phyloP scores from a whole-genome alignment of 2,888 invertebrate species.

The Macaria liturata region DNA sequence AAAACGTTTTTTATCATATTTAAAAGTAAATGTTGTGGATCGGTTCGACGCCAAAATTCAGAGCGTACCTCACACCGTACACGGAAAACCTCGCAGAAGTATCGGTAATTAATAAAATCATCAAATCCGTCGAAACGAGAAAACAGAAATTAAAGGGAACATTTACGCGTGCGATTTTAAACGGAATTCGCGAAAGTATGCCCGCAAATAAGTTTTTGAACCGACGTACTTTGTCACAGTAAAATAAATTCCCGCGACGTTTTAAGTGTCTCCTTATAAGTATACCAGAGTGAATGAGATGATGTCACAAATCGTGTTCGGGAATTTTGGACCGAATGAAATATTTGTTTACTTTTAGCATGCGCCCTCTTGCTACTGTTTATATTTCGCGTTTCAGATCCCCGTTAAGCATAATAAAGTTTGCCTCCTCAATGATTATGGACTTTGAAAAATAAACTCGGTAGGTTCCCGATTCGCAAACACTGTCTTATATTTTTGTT shows the following conservation, averaged over 20 bases:
- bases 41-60: no score
- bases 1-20: no score
- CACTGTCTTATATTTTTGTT: conserved; percentile 69
- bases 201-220: conserved; percentile 4
- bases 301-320: conserved; percentile 15
- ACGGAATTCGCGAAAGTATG: conserved; percentile 51
- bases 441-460: conserved; percentile 74
- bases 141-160: conserved; percentile 54
- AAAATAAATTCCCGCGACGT: no score
- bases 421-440: conserved; percentile 69
- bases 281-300: no score
- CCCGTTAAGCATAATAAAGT: conserved; percentile 65
- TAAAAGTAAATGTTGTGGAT: no score
- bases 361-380: conserved; percentile 61
- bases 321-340: conserved; percentile 38
- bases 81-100: conserved; percentile 19
- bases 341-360: conserved; percentile 74
- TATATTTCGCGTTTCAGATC: conserved; percentile 61
- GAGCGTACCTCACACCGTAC: no score
- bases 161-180: conserved; percentile 51
- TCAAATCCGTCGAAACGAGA: conserved; percentile 38
- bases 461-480: conserved; percentile 58
- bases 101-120: conserved; percentile 44
- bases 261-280: no score
- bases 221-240: conserved; percentile 17